Percentiles rank a stretch among this genome's conserved stretches.
phyloP scores from a whole-genome alignment of 2,113 vertebrate species.

The Martes martes region DNA sequence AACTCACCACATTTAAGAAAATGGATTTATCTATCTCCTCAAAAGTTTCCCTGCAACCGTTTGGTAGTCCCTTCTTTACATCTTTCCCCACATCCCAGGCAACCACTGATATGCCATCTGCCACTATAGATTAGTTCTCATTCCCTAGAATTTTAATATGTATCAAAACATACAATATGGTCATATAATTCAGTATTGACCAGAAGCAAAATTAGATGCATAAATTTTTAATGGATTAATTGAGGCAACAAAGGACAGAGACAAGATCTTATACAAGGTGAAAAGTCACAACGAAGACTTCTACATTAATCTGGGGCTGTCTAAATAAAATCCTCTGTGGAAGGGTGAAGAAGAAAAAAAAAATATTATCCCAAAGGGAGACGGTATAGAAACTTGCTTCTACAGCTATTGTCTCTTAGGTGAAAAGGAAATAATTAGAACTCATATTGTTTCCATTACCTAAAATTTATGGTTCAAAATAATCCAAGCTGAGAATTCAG shows the following conservation, averaged over 20 bases:
- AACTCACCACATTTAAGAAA: neutral
- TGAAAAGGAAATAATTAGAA: neutral
- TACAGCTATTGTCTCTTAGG: neutral
- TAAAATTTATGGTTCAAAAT: neutral
- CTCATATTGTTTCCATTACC: neutral
- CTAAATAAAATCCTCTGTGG: neutral
- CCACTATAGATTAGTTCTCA: neutral
- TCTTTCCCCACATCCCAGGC: neutral
- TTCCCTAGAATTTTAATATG: neutral
- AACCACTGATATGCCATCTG: neutral
- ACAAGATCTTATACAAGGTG: neutral
- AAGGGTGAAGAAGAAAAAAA: neutral
- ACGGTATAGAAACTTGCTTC: neutral
- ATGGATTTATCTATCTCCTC: neutral
- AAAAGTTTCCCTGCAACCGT: neutral
- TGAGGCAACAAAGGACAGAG: neutral
- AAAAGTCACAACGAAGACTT: neutral
- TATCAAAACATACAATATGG: neutral
- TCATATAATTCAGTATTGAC: neutral
- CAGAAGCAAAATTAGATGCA: neutral
- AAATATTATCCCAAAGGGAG: neutral
- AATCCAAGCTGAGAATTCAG: neutral
- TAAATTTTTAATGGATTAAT: neutral
- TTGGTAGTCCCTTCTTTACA: neutral
- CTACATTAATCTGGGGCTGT: neutral